A percentile compares a stretch with the other conserved stretches of the same genome.
Evolutionary conservation across 1,140 invertebrate species (phyloP).

Genomic region (Teleogryllus occipitalis): DNA sequence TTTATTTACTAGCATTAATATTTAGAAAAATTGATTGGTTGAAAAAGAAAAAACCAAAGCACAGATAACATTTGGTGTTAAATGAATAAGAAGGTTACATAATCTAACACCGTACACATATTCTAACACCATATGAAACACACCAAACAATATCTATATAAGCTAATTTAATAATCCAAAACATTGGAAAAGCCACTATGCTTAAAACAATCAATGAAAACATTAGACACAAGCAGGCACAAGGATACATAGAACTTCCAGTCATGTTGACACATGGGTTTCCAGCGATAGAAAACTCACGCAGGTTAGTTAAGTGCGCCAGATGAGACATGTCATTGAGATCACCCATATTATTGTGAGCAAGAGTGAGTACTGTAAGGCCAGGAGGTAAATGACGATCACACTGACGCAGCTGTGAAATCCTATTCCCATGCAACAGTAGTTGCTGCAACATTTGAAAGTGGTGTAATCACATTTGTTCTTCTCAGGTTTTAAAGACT

Average conservation of each 20-base stretch:
- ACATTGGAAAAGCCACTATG: no score
- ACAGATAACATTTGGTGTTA: no score
- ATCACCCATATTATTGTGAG: conserved; percentile 76
- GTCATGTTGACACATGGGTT: conserved; percentile 75
- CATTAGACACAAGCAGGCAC: neutral
- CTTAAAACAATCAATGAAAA: no score
- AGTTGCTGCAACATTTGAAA: conserved; percentile 56
- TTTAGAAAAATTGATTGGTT: no score
- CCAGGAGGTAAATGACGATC: conserved; percentile 71
- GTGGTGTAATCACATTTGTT: neutral
- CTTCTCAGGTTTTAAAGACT: no score
- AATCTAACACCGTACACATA: no score
- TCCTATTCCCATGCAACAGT: conserved; percentile 75
- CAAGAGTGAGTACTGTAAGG: conserved; percentile 66
- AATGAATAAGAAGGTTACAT: no score
- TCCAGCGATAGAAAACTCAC: conserved; percentile 72
- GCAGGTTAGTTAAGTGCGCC: conserved; percentile 60
- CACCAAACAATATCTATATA: no score
- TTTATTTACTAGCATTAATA: no score
- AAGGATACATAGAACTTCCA: conserved; percentile 63
- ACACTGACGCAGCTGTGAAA: conserved; percentile 69
- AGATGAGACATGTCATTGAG: conserved; percentile 80
- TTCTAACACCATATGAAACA: no score
- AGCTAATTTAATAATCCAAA: no score
- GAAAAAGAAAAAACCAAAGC: no score